These are phyloP conservation scores for Pygoscelis adeliae DNA, from an alignment of 2,113 vertebrate species.

Conservation along the genomic window DNA sequence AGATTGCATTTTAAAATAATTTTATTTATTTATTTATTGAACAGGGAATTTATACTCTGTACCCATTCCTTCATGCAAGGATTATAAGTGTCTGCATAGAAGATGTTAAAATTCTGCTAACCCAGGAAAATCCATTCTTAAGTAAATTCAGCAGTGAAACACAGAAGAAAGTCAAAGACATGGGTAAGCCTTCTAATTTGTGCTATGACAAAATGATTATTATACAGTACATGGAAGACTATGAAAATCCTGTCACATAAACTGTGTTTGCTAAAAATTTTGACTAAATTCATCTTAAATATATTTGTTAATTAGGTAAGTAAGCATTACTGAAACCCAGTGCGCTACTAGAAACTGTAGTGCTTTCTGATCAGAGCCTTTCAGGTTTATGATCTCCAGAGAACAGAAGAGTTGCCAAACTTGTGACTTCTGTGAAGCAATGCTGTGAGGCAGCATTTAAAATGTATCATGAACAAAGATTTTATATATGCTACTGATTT, in stretches of 20 bases:
- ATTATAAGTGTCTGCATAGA: constrained; percentile 87
- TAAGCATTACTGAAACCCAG: background rate
- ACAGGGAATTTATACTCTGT: constrained; percentile 94
- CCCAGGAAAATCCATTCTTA: constrained; percentile 96
- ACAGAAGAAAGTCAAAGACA: constrained; percentile 86
- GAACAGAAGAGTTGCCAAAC: background rate
- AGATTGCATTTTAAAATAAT: background rate
- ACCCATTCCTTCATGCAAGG: constrained; percentile 92
- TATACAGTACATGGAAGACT: background rate
- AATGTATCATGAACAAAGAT: background rate
- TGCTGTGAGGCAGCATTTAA: background rate
- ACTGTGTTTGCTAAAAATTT: background rate
- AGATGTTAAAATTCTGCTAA: constrained; percentile 94
- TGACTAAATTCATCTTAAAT: background rate
- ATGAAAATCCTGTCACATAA: background rate
- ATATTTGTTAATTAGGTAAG: background rate
- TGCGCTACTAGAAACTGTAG: background rate
- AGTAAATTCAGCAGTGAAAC: constrained; percentile 88
- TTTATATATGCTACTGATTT: background rate
- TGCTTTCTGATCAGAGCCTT: background rate
- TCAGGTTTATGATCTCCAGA: background rate
- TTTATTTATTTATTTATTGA: background rate
- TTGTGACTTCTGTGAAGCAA: background rate
- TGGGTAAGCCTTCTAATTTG: constrained; percentile 76
- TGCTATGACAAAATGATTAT: background rate